These are phyloP conservation scores for Kradibia gibbosae DNA, from an alignment of 1,140 invertebrate species.

Conservation along the genomic window DNA sequence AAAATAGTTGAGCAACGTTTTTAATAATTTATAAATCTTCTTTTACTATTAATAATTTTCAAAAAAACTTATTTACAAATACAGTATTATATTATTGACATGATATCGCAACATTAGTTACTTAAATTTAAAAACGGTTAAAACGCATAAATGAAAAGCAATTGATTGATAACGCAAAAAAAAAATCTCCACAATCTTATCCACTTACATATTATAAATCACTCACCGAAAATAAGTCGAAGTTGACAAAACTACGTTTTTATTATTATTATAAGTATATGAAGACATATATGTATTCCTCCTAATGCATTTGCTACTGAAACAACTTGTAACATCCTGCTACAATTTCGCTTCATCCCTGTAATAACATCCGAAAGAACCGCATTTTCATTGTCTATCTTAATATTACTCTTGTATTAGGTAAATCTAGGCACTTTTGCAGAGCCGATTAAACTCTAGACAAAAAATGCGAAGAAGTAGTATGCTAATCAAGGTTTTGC, in stretches of 20 bases:
- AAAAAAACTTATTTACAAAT: too few species aligned
- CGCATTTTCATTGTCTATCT: slow-evolving; percentile 23
- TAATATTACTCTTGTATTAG: background rate
- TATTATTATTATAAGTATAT: background rate
- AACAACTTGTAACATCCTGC: slow-evolving; percentile 5
- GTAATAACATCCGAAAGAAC: slow-evolving; percentile 64
- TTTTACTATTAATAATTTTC: too few species aligned
- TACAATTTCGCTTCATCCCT: background rate
- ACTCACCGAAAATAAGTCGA: background rate
- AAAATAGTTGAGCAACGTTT: too few species aligned
- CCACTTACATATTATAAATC: background rate
- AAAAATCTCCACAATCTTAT: background rate
- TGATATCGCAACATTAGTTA: too few species aligned
- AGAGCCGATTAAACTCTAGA: background rate
- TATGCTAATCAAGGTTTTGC: background rate
- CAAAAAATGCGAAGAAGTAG: background rate
- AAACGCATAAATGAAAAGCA: too few species aligned
- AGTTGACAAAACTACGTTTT: background rate
- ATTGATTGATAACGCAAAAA: too few species aligned
- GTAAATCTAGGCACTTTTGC: slow-evolving; percentile 1
- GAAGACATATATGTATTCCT: background rate
- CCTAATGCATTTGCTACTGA: slow-evolving; percentile 1
- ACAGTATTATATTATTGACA: too few species aligned
- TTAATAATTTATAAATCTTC: too few species aligned
- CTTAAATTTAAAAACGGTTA: too few species aligned